phyloP scores from a whole-genome alignment of 2,113 vertebrate genomes.

The Bambusicola thoracicus region DNA sequence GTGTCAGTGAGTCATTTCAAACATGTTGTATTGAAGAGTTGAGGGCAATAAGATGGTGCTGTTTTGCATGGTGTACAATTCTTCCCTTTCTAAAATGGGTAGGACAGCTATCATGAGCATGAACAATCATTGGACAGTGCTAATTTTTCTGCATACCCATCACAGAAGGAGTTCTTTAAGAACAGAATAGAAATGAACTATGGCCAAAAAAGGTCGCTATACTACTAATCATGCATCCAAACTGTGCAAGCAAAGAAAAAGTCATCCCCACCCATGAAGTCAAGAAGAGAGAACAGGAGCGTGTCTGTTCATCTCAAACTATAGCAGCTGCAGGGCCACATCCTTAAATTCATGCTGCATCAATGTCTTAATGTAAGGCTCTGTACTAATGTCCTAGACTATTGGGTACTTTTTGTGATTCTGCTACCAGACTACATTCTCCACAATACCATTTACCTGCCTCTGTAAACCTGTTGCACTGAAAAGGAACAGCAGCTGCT shows the following conservation, averaged over 20 bases:
- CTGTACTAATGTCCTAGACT: not conserved
- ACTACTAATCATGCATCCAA: not conserved
- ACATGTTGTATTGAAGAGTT: not conserved
- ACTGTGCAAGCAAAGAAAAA: not conserved
- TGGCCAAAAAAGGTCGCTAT: not conserved
- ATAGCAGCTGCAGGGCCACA: not conserved
- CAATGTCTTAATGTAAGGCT: not conserved
- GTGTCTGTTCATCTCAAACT: not conserved
- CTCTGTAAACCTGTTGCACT: not conserved
- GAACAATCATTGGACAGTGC: not conserved
- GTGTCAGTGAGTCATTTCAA: not conserved
- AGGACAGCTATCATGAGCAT: not conserved
- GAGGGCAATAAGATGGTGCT: not conserved
- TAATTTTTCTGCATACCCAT: not conserved
- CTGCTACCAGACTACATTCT: not conserved
- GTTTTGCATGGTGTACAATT: not conserved
- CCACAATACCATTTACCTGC: not conserved
- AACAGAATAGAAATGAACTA: not conserved
- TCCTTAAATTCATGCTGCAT: not conserved
- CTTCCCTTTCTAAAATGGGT: not conserved
- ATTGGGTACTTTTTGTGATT: not conserved
- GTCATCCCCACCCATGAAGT: not conserved
- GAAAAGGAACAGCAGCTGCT: not conserved
- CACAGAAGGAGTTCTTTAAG: not conserved
- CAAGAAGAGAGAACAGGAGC: accelerated